Percentiles rank a stretch among this genome's conserved stretches.
Conservation (phyloP, 2,888 invertebrate species). For the Mesopsocus fuscifrons region DNA sequence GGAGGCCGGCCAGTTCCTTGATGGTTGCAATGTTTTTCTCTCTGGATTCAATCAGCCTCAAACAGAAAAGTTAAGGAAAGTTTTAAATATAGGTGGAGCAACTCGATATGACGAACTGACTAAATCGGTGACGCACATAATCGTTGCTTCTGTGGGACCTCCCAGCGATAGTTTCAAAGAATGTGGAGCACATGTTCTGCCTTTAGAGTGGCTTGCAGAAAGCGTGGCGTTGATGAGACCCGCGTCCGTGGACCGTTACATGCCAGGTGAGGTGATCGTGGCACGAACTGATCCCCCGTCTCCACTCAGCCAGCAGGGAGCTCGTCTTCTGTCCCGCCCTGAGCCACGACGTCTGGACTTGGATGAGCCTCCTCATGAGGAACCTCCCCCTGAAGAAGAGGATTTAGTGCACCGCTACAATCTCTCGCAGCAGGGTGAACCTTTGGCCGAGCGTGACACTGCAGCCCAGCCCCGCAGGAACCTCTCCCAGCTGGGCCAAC, state of each 20-base stretch:
- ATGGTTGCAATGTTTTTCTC: conserved; percentile 62
- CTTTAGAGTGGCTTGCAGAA: conserved; percentile 52
- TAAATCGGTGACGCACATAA: conserved; percentile 61
- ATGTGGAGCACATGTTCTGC: conserved; percentile 35
- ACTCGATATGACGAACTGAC: conserved; percentile 57
- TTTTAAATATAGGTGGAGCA: conserved; percentile 64
- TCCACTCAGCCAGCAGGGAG: conserved; percentile 37
- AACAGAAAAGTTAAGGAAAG: conserved; percentile 44
- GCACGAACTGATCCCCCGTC: conserved; percentile 29
- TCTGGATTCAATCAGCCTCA: conserved; percentile 39
- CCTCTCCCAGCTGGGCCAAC: neutral
- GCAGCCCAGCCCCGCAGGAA: too few species aligned
- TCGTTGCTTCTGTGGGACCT: conserved; percentile 27
- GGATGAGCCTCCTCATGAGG: conserved; percentile 25
- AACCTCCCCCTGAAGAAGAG: conserved; percentile 19
- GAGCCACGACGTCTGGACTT: conserved; percentile 21
- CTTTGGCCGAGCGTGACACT: neutral
- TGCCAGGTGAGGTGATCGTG: conserved; percentile 11
- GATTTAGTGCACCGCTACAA: neutral
- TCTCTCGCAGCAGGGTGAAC: conserved; percentile 5
- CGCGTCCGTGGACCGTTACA: conserved; percentile 32
- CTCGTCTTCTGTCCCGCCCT: neutral
- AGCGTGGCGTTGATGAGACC: conserved; percentile 43
- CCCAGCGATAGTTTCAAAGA: conserved; percentile 6
- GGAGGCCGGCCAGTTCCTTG: conserved; percentile 61